These are phyloP conservation scores for Caenorhabditis imperialis DNA, from an alignment of 2,888 invertebrate genomes.

Conservation along the genomic window DNA sequence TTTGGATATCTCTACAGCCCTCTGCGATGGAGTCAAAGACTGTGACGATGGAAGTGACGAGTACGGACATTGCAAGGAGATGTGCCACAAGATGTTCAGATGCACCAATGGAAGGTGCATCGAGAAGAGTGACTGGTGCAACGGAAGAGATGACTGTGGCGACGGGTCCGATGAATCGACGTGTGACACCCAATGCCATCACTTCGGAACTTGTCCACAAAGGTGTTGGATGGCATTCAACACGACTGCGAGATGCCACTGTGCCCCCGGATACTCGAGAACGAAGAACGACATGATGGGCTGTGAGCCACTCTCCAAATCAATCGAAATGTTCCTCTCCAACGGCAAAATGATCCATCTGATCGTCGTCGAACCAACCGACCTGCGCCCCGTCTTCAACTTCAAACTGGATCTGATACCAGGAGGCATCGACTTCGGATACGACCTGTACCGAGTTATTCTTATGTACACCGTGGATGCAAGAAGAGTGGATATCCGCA, in stretches of 20 bases:
- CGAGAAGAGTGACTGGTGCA: constrained; percentile 81
- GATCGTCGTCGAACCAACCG: constrained; percentile 10
- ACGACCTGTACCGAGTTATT: constrained; percentile 7
- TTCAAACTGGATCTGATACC: constrained; percentile 23
- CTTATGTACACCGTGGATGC: constrained; percentile 20
- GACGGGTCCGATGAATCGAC: constrained; percentile 64
- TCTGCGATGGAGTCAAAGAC: constrained; percentile 82
- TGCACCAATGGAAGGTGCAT: constrained; percentile 53
- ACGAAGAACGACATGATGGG: constrained; percentile 11
- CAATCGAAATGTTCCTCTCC: constrained; percentile 39
- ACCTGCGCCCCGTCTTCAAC: constrained; percentile 12
- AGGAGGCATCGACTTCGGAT: constrained; percentile 31
- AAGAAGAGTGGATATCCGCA: constrained; percentile 10
- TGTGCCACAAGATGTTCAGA: constrained; percentile 46
- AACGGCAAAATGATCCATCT: constrained; percentile 37
- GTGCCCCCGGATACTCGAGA: constrained; percentile 48
- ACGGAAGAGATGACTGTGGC: constrained; percentile 85
- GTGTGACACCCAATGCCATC: constrained; percentile 52
- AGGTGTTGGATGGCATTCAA: constrained; percentile 38
- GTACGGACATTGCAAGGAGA: constrained; percentile 47
- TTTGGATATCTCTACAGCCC: constrained; percentile 15
- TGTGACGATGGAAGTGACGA: constrained; percentile 83
- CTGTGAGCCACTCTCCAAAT: constrained; percentile 29
- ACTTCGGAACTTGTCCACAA: constrained; percentile 60
- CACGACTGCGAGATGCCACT: constrained; percentile 46